Conservation (phyloP, 2,888 invertebrate genomes). For the Ophion slaviceki region DNA sequence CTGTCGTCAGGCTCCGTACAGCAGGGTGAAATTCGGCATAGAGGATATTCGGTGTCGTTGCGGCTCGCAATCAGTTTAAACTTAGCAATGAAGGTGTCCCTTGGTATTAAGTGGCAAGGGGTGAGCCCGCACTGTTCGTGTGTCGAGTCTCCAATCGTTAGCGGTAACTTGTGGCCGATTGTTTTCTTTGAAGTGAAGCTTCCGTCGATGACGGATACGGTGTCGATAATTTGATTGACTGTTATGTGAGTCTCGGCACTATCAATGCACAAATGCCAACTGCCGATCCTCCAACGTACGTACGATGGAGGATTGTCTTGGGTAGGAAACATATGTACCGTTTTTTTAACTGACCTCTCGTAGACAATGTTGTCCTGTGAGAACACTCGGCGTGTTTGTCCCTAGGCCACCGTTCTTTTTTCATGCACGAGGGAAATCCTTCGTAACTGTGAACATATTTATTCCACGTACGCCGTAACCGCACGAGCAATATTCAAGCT, state of each 20-base stretch:
- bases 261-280: background rate
- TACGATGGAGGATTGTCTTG: background rate
- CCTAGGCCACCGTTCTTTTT: background rate
- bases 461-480: conserved; percentile 18
- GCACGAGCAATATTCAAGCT: conserved; percentile 20
- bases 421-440: background rate
- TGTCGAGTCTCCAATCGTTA: conserved; percentile 5
- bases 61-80: conserved; percentile 44
- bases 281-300: background rate
- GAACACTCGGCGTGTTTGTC: background rate
- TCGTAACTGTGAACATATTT: conserved; percentile 21
- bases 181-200: background rate
- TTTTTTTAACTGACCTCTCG: background rate
- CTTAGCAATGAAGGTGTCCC: conserved; percentile 27
- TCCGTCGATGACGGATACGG: background rate
- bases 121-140: background rate
- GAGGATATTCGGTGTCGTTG: conserved; percentile 21
- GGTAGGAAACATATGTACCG: background rate
- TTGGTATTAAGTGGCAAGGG: background rate
- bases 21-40: background rate
- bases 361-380: background rate
- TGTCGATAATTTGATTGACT: background rate
- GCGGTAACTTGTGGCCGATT: background rate
- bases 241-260: background rate
- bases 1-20: background rate